phyloP scores from a whole-genome alignment of 2,888 invertebrate genomes.

The Oscheius sp. region DNA sequence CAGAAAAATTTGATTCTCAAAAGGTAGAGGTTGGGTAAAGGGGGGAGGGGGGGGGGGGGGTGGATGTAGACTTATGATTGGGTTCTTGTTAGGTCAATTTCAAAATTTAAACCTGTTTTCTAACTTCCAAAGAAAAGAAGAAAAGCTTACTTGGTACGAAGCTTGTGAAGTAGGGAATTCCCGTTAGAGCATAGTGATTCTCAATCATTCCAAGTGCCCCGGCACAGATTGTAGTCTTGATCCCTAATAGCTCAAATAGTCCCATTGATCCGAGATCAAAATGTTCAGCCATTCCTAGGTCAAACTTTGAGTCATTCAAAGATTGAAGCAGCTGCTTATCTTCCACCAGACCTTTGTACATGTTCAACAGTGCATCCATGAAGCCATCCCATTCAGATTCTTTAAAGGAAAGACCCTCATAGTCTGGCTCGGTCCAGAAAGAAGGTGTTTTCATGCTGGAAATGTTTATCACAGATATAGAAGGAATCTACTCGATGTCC shows the following conservation, averaged over 20 bases:
- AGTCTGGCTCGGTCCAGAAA: neutral
- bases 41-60: no score
- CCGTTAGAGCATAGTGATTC: conserved; percentile 7
- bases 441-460: conserved; percentile 8
- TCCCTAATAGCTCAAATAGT: conserved; percentile 4
- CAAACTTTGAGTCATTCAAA: neutral
- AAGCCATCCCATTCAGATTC: neutral
- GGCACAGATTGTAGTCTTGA: conserved; percentile 14
- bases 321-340: neutral
- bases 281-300: conserved; percentile 4
- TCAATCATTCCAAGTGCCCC: conserved; percentile 12
- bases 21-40: no score
- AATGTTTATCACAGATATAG: neutral
- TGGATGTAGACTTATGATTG: no score
- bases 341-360: conserved; percentile 2
- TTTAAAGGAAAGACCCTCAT: neutral
- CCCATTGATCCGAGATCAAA: conserved; percentile 7
- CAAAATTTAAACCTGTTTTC: no score
- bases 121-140: neutral
- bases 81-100: no score
- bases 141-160: conserved; percentile 15
- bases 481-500: neutral
- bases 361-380: neutral
- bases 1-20: neutral
- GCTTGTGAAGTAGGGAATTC: neutral